Base-by-base conservation (phyloP, 1,140 invertebrate genomes). In the Heliothis virescens region DNA sequence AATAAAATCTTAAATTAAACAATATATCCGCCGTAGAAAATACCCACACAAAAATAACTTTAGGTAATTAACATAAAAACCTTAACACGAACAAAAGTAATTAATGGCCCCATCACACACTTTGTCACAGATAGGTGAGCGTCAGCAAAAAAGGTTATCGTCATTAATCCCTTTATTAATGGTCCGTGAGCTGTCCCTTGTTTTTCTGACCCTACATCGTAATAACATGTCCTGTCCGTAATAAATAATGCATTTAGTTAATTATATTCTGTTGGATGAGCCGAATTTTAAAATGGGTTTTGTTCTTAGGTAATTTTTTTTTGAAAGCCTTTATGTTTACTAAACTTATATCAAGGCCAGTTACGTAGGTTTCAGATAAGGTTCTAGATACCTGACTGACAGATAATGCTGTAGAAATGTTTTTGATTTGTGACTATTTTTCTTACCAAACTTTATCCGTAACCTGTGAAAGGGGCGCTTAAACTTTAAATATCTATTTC, bases 141-240 rank as follows among this genome's bases (percentile, higher is more conserved):
- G 77, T 81, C 77, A 83, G 82, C 82, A 83, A 83, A 83, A 83
- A 83, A 79, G 77, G 79, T 69, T 79, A 79, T 77, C 79, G 63
- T 74, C 80, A 83, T 83, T 83, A 83, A 83, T 83, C 82, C 79
- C 52, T 72, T 71, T 79, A 83, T 83, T 83, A 83, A 83, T 83
- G 76, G 80, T n/a, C 73, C 77, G 82, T 79, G 67, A 63, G 77
- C 63, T 83, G 62, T 41, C 79, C 79, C 82, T 60, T 83, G 82
- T 83, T 83, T 83, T 83, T 81, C 76, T 60, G 77, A 83, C 79
- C 82, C 78, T 83, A 79, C 79, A 63, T 81, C 69, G 47, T 65
- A 53, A 76, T 76, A 50, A 53, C 48, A 16, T 50, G 72, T 74
- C 41, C 41, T 57, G 52, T 72, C 11, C 1, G 29, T 50, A 13